A percentile compares a stretch with the other conserved stretches of the same genome.
Evolutionary conservation across 2,113 vertebrate species (phyloP).

Genomic region (Brachyhypopomus occidentalis): DNA sequence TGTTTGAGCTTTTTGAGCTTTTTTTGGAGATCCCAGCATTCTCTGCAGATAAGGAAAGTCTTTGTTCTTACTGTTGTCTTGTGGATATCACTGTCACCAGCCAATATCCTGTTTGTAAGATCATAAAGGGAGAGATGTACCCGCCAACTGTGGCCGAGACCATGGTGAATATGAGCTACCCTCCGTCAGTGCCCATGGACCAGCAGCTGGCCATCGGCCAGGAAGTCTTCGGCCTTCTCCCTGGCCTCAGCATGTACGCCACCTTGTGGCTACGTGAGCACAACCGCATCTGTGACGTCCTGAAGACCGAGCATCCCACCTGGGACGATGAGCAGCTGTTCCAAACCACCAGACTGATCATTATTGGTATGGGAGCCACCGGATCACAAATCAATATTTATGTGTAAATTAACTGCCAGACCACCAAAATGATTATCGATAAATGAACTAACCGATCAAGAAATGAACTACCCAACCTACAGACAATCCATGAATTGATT

Average conservation of each 20-base stretch:
- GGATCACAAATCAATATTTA: no score
- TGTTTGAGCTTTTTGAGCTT: neutral
- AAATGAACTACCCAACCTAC: no score
- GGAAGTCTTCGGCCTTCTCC: slow-evolving; percentile 88
- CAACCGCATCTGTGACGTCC: slow-evolving; percentile 90
- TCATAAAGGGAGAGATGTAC: slow-evolving; percentile 86
- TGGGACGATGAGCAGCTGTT: slow-evolving; percentile 95
- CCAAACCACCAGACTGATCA: slow-evolving; percentile 90
- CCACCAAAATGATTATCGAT: no score
- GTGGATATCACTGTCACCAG: neutral
- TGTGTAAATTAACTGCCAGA: no score
- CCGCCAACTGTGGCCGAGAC: slow-evolving; percentile 77
- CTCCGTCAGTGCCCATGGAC: slow-evolving; percentile 57
- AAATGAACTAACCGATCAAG: no score
- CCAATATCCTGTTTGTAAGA: slow-evolving; percentile 61
- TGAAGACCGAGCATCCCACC: slow-evolving; percentile 85
- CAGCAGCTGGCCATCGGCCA: slow-evolving; percentile 84
- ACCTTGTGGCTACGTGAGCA: slow-evolving; percentile 95
- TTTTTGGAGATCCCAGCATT: neutral
- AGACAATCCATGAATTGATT: no score
- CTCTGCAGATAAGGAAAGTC: neutral
- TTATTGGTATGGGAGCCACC: slow-evolving; percentile 81
- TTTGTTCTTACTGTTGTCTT: neutral
- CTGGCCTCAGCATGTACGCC: slow-evolving; percentile 84
- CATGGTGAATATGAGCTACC: slow-evolving; percentile 85